Base-by-base conservation (phyloP, 1,140 invertebrate species). In the Drosophila lini region DNA sequence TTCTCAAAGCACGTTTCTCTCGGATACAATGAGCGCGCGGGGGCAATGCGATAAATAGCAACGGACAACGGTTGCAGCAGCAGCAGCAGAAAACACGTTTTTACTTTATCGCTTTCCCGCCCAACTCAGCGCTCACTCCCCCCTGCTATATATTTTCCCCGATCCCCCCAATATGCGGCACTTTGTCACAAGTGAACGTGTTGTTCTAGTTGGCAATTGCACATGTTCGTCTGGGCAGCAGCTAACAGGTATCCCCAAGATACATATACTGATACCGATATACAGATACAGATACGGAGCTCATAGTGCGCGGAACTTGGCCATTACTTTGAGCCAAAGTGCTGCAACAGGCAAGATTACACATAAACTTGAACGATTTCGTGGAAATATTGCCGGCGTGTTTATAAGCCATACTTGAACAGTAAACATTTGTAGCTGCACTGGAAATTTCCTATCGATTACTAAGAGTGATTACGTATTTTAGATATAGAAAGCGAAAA, bases 171-270 rank as follows among this genome's bases (percentile, higher is more conserved):
- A 70, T 81, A 69, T 77, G 86, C 76, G 56, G 79, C 63, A 74
- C 75, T 67, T 80, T 89, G 83, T 86, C 83, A 64, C 84, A 89
- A 79, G 76, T 84, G 84, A 88, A 89, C 83, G 84, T 88, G 83
- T 76, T 86, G 83, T 88, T 88, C 83, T 89, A 88, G 80, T 88
- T 88, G 83, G 84, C 80, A 80, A 80, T 89, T 86, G 84, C 76
- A 89, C 76, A 84, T 78, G 83, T 88, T 78, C 50, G 69, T 62
- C 58, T 61, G 73, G 60, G 52, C 64, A 69, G 32, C 45, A 60
- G 62, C 73, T 59, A 75, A 76, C 74, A 77, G 73, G 63, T 77
- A 77, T 60, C 61, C 64, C 74, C 56, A 16, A 63, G 64, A 71
- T 62, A 78, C 57, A 70, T 15, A 56, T 42, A 61, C 19, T 44